Evolutionary conservation across 2,113 vertebrate genomes (phyloP).

Genomic region (Lepisosteus oculatus): DNA sequence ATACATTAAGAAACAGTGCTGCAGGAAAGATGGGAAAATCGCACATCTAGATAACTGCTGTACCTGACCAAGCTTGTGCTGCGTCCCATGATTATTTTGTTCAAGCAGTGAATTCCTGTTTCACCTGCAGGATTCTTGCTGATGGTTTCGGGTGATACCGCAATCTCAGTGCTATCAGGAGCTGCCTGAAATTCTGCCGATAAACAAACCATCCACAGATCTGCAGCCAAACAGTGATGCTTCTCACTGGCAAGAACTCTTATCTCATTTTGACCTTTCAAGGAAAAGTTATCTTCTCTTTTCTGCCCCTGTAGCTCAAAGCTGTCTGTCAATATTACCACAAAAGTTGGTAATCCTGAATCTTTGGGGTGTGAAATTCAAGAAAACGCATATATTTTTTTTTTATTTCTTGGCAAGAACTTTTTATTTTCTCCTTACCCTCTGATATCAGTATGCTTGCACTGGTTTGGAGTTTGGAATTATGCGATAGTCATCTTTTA

Average conservation of each 20-base stretch:
- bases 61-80: slow-evolving; percentile 34
- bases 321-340: slow-evolving; percentile 38
- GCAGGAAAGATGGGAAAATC: slow-evolving; percentile 42
- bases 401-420: background rate
- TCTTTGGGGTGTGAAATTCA: slow-evolving; percentile 48
- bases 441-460: slow-evolving; percentile 14
- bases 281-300: background rate
- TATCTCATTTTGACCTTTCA: slow-evolving; percentile 13
- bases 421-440: background rate
- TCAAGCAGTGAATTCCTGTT: slow-evolving; percentile 26
- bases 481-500: slow-evolving; percentile 44
- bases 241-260: background rate
- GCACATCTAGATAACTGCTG: slow-evolving; percentile 35
- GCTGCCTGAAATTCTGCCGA: slow-evolving; percentile 31
- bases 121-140: slow-evolving; percentile 21
- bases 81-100: background rate
- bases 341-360: slow-evolving; percentile 31
- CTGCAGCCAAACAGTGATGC: background rate
- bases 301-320: slow-evolving; percentile 8
- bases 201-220: background rate
- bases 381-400: slow-evolving; percentile 12
- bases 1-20: slow-evolving; percentile 36
- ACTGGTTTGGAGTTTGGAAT: slow-evolving; percentile 25
- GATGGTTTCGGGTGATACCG: slow-evolving; percentile 20
- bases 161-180: background rate